Evolutionary conservation across 2,113 vertebrate genomes (phyloP).

Genomic region (Pardalotus punctatus): DNA sequence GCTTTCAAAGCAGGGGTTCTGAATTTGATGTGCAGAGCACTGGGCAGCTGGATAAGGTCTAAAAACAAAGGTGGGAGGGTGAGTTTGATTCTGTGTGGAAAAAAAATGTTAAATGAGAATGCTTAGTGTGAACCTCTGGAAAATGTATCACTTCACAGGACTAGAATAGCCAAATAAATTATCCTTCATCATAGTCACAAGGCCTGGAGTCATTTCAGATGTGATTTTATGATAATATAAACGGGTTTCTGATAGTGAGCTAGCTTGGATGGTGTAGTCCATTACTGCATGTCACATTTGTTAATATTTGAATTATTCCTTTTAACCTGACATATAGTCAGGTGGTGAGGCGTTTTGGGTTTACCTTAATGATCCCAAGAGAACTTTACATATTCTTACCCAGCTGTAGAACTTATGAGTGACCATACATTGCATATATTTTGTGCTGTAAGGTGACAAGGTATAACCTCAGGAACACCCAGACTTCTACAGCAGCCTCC

Average conservation of each 20-base stretch:
- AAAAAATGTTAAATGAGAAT: not conserved
- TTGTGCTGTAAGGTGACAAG: not conserved
- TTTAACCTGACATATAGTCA: not conserved
- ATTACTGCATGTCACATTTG: not conserved
- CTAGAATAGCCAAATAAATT: not conserved
- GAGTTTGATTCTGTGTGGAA: not conserved
- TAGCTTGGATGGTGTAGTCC: not conserved
- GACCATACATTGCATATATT: not conserved
- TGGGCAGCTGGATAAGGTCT: not conserved
- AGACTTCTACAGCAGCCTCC: not conserved
- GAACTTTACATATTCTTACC: not conserved
- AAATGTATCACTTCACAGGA: not conserved
- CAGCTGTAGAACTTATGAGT: not conserved
- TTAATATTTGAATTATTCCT: not conserved
- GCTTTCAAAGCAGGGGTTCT: not conserved
- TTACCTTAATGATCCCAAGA: not conserved
- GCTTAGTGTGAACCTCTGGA: not conserved
- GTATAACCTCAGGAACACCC: not conserved
- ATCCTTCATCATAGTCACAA: not conserved
- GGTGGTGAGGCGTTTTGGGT: not conserved
- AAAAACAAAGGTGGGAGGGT: not conserved
- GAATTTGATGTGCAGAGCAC: not conserved
- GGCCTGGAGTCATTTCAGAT: not conserved
- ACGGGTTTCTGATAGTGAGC: not conserved
- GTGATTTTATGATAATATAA: not conserved